phyloP scores from a whole-genome alignment of 2,113 vertebrate species.

The Atherinomorus stipes region DNA sequence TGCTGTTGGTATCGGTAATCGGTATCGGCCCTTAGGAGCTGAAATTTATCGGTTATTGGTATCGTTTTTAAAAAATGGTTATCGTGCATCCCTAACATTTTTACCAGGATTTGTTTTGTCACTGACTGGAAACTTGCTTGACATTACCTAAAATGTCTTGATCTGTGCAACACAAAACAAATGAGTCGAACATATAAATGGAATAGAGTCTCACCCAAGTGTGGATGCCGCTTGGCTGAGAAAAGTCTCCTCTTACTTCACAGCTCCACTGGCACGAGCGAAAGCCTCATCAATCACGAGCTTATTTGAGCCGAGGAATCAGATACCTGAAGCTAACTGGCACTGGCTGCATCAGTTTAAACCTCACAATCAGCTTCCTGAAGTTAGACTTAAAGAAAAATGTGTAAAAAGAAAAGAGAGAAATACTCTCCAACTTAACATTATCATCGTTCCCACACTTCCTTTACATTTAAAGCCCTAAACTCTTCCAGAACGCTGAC shows the following conservation, averaged over 20 bases:
- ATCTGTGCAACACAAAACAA: conserved; percentile 6
- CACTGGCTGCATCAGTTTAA: conserved; percentile 21
- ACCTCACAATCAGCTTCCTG: conserved; percentile 12
- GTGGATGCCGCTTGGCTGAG: conserved; percentile 25
- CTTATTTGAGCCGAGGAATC: conserved; percentile 46
- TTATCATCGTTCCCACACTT: conserved; percentile 23
- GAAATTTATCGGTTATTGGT: too few species aligned
- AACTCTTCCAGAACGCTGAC: conserved; percentile 10
- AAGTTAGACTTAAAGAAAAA: background rate
- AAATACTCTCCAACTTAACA: conserved; percentile 13
- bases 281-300: conserved; percentile 54
- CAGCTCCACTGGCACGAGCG: background rate
- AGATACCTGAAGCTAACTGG: conserved; percentile 36
- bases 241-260: conserved; percentile 10
- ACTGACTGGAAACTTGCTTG: conserved; percentile 18
- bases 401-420: background rate
- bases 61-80: too few species aligned
- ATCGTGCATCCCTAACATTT: too few species aligned
- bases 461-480: conserved; percentile 6
- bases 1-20: too few species aligned
- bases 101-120: too few species aligned
- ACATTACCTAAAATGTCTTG: conserved; percentile 26
- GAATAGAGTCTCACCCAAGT: background rate
- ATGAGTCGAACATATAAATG: conserved; percentile 4
- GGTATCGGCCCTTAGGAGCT: too few species aligned